Percentiles rank a stretch among this genome's conserved stretches.
These are phyloP conservation scores for Halesus radiatus DNA, from an alignment of 1,140 invertebrate species.

Conservation along the genomic window DNA sequence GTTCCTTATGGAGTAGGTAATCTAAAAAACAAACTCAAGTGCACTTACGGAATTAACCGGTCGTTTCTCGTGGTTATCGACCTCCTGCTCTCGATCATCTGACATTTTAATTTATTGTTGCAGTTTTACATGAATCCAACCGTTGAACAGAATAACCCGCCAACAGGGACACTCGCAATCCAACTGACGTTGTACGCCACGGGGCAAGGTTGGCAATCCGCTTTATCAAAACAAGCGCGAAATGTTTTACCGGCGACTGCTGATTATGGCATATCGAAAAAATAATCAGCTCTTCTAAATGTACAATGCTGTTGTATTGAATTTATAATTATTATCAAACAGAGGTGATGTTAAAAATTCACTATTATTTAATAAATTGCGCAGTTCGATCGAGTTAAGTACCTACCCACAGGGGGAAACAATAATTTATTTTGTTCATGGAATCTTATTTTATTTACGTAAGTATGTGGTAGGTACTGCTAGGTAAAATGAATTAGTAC, in stretches of 20 bases:
- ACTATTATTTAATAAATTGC: too few species aligned
- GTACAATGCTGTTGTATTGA: not conserved
- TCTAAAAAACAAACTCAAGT: not conserved
- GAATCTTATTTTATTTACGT: too few species aligned
- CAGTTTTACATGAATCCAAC: not conserved
- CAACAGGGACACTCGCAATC: not conserved
- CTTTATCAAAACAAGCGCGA: slow-evolving; percentile 38
- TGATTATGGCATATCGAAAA: not conserved
- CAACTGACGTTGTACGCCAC: slow-evolving; percentile 37
- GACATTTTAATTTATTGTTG: not conserved
- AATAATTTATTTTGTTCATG: too few species aligned
- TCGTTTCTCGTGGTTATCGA: not conserved
- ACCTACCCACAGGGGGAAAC: too few species aligned
- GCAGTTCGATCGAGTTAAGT: too few species aligned
- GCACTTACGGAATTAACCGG: slow-evolving; percentile 17
- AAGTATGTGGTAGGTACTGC: too few species aligned
- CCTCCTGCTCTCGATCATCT: not conserved
- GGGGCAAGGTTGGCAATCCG: slow-evolving; percentile 35
- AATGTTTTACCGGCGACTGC: slow-evolving; percentile 2
- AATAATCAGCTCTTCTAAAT: slow-evolving; percentile 8
- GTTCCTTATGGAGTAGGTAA: slow-evolving; percentile 32
- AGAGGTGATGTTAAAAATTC: too few species aligned
- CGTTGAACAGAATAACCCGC: not conserved
- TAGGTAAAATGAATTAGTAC: too few species aligned
- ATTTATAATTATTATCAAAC: too few species aligned